A percentile compares a stretch with the other conserved stretches of the same genome.
These are phyloP conservation scores for Seriola rivoliana DNA, from an alignment of 2,113 vertebrate genomes.

Conservation along the genomic window DNA sequence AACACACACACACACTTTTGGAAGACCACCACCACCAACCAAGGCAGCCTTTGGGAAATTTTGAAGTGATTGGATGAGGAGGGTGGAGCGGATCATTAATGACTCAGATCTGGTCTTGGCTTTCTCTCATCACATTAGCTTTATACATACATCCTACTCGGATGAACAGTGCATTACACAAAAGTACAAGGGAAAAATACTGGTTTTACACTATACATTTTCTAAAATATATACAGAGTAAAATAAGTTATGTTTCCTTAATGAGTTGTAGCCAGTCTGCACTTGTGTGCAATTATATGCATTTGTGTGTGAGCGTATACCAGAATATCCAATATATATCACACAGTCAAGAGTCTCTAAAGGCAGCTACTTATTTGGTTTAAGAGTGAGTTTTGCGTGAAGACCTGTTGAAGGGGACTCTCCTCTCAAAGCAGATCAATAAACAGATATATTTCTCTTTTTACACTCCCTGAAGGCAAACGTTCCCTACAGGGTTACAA, in stretches of 20 bases:
- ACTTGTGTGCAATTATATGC: conserved; percentile 80
- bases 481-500: conserved; percentile 88
- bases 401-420: conserved; percentile 90
- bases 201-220: conserved; percentile 96
- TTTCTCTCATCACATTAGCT: conserved; percentile 82
- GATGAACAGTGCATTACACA: conserved; percentile 96
- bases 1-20: not conserved
- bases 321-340: conserved; percentile 72
- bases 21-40: conserved; percentile 40
- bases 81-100: conserved; percentile 60
- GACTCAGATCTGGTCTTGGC: conserved; percentile 70
- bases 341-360: conserved; percentile 92
- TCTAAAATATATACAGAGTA: conserved; percentile 99
- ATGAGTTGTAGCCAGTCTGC: conserved; percentile 90
- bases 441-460: conserved; percentile 97
- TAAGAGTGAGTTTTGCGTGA: conserved; percentile 91
- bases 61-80: conserved; percentile 52
- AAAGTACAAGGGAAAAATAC: conserved; percentile 96
- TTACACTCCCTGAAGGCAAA: conserved; percentile 87
- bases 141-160: conserved; percentile 85
- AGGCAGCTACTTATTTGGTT: conserved; percentile 99
- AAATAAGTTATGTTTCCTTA: conserved; percentile 98
- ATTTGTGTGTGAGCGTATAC: conserved; percentile 71
- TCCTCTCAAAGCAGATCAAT: conserved; percentile 89
- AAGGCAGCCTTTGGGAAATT: conserved; percentile 55